A percentile compares a stretch with the other conserved stretches of the same genome.
phyloP scores from a whole-genome alignment of 1,140 invertebrate species.

The Pseudobourletiella spinata region DNA sequence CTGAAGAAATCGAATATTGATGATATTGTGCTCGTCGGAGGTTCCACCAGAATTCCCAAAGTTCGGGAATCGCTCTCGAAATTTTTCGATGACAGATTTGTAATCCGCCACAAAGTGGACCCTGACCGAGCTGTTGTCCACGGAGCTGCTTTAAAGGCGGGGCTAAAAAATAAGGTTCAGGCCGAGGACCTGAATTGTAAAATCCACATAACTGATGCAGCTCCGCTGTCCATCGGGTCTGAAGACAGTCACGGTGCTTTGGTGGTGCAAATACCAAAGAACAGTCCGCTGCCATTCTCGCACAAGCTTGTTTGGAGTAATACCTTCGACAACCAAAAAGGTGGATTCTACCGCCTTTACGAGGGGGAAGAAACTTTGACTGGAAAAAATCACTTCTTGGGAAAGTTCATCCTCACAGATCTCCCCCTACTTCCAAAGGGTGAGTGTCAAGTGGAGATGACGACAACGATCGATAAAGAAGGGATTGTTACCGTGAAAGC shows the following conservation, averaged over 20 bases:
- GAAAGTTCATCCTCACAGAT: constrained; percentile 13
- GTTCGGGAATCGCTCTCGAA: constrained; percentile 13
- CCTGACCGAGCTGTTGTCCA: constrained; percentile 52
- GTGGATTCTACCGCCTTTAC: constrained; percentile 42
- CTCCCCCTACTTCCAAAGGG: constrained; percentile 6
- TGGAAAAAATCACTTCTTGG: constrained; percentile 5
- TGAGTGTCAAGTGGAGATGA: constrained; percentile 2
- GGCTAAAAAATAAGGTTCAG: constrained; percentile 54
- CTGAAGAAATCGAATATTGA: constrained; percentile 43
- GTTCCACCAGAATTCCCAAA: constrained; percentile 23
- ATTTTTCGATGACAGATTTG: constrained; percentile 13
- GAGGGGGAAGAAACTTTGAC: constrained; percentile 13
- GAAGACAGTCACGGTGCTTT: constrained; percentile 55
- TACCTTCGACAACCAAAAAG: constrained; percentile 52
- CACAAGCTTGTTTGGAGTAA: constrained; percentile 53
- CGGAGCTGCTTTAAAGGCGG: constrained; percentile 50
- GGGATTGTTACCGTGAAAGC: constrained; percentile 18
- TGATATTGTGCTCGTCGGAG: constrained; percentile 29
- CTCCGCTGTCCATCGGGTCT: constrained; percentile 48
- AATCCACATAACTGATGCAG: constrained; percentile 50
- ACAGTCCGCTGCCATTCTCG: constrained; percentile 52
- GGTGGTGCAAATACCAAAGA: constrained; percentile 41
- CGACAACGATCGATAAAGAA: constrained; percentile 12
- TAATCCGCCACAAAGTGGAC: constrained; percentile 40
- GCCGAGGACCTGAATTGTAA: constrained; percentile 48